These are phyloP conservation scores for Babyrousa celebensis DNA, from an alignment of 2,797 vertebrate genomes.

Conservation along the genomic window DNA sequence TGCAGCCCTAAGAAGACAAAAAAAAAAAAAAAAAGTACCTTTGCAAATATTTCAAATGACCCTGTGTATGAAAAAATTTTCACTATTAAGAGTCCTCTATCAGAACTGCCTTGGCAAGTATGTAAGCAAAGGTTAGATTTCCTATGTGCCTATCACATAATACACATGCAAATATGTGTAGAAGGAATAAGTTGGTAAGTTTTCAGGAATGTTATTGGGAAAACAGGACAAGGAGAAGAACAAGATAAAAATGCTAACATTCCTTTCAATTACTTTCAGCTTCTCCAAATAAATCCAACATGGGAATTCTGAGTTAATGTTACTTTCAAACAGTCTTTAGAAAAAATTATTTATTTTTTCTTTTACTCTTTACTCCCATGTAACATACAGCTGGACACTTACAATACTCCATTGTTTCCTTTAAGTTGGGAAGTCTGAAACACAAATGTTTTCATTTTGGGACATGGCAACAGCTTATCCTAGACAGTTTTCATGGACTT, in stretches of 20 bases:
- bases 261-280: constrained; percentile 6
- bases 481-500: constrained; percentile 45
- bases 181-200: neutral
- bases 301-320: constrained; percentile 8
- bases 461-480: neutral
- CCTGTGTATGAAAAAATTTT: neutral
- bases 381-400: neutral
- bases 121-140: neutral
- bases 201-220: neutral
- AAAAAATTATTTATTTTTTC: constrained; percentile 29
- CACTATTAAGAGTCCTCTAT: neutral
- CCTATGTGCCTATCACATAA: neutral
- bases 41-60: constrained; percentile 44
- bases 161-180: neutral
- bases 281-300: constrained; percentile 18
- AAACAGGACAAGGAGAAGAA: constrained; percentile 31
- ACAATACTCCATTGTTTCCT: constrained; percentile 57
- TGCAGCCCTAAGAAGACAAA: too few relatives aligned
- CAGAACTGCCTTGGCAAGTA: neutral
- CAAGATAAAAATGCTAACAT: neutral
- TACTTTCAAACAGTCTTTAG: constrained; percentile 48
- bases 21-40: neutral
- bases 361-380: constrained; percentile 29
- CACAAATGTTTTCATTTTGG: constrained; percentile 49
- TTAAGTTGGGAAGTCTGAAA: constrained; percentile 57